These are phyloP conservation scores for Sceloporus undulatus DNA, from an alignment of 2,113 vertebrate genomes.

Conservation along the genomic window DNA sequence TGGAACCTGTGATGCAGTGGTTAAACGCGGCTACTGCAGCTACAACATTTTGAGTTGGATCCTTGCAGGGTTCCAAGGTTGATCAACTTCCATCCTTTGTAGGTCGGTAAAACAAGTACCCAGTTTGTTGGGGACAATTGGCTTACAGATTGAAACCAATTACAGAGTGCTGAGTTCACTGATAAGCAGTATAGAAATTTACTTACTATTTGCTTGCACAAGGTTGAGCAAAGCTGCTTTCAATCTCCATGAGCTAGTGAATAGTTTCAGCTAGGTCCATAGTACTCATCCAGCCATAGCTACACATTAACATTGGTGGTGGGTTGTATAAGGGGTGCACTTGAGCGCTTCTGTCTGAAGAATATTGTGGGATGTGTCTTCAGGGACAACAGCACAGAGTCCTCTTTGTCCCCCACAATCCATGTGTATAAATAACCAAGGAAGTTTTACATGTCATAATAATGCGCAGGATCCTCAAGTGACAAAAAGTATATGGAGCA, in stretches of 20 bases:
- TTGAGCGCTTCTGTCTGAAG: neutral
- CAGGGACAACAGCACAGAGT: neutral
- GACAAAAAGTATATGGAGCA: too few relatives aligned
- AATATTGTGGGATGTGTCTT: accelerated
- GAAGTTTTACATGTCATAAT: neutral
- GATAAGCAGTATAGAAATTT: neutral
- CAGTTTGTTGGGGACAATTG: too few relatives aligned
- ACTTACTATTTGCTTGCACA: too few relatives aligned
- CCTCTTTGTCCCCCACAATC: too few relatives aligned
- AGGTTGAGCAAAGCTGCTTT: neutral
- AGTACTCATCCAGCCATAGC: neutral
- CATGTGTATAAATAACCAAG: neutral
- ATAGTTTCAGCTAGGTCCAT: neutral
- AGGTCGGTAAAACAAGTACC: too few relatives aligned
- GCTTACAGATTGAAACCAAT: too few relatives aligned
- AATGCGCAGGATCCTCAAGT: neutral
- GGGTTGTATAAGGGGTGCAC: neutral
- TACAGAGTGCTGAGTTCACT: neutral
- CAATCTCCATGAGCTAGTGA: neutral
- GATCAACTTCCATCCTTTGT: too few relatives aligned
- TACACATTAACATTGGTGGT: too few relatives aligned
- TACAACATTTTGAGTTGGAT: too few relatives aligned
- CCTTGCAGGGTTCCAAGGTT: too few relatives aligned
- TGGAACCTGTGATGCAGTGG: neutral
- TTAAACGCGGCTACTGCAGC: too few relatives aligned